These are phyloP conservation scores for Macrotus californicus DNA, from an alignment of 2,113 vertebrate genomes.

Conservation along the genomic window DNA sequence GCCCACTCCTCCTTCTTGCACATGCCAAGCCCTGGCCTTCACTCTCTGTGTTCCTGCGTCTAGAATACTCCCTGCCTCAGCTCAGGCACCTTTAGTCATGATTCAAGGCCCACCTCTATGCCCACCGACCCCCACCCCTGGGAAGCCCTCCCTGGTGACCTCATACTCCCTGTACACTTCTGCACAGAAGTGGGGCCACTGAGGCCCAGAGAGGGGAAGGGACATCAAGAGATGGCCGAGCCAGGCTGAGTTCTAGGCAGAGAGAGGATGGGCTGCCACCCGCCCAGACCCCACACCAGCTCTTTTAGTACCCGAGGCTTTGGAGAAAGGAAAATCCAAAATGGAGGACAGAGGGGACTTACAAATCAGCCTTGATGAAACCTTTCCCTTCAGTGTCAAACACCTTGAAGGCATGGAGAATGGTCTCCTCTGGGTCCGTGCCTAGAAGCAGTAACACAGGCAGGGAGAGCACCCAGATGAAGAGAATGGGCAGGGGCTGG, in stretches of 20 bases:
- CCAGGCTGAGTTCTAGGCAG: background rate
- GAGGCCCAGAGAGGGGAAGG: background rate
- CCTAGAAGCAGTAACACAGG: constrained; percentile 76
- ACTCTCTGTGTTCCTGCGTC: background rate
- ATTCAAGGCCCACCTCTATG: background rate
- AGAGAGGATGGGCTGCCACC: background rate
- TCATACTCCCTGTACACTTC: background rate
- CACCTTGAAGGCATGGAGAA: constrained; percentile 92
- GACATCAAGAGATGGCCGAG: too few species aligned
- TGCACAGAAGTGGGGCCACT: background rate
- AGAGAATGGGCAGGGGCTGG: background rate
- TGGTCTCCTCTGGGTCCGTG: constrained; percentile 92
- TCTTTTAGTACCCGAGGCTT: background rate
- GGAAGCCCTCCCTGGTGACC: background rate
- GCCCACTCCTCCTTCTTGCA: background rate
- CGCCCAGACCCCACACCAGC: background rate
- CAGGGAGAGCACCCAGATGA: background rate
- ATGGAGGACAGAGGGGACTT: constrained; percentile 53
- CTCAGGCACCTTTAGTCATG: background rate
- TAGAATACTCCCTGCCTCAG: background rate
- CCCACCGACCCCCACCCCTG: accelerated
- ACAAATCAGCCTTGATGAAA: constrained; percentile 90
- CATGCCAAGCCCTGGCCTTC: background rate
- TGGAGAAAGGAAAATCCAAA: background rate
- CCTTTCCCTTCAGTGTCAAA: constrained; percentile 91